A percentile compares a stretch with the other conserved stretches of the same genome.
Conservation (phyloP, 2,888 invertebrate genomes). For the Tribolium freemani region DNA sequence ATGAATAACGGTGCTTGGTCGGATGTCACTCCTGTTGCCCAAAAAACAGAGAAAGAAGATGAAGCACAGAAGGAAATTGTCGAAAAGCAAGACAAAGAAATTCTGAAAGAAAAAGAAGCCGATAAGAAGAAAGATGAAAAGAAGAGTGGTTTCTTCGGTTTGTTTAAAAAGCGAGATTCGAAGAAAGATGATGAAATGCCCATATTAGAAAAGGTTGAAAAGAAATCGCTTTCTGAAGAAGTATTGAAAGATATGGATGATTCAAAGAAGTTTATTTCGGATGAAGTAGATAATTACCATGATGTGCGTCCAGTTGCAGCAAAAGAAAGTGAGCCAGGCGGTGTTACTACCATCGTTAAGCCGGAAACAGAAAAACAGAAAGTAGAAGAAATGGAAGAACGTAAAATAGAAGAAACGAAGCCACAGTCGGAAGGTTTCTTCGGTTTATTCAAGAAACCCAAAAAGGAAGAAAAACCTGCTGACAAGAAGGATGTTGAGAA, state of each 20-base stretch:
- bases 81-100: conserved; percentile 64
- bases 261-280: conserved; percentile 45
- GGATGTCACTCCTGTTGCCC: conserved; percentile 51
- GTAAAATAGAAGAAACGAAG: conserved; percentile 1
- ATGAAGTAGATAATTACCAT: conserved; percentile 52
- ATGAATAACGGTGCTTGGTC: conserved; percentile 59
- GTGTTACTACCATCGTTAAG: not conserved
- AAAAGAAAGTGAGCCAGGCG: not conserved
- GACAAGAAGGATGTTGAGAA: conserved; percentile 16
- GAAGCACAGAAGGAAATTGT: conserved; percentile 58
- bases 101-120: conserved; percentile 60
- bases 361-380: conserved; percentile 15
- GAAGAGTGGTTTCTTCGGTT: conserved; percentile 39
- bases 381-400: not conserved
- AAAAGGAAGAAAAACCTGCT: conserved; percentile 23
- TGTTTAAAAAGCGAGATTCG: conserved; percentile 40
- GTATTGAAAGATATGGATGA: conserved; percentile 39
- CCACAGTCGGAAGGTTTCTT: conserved; percentile 16
- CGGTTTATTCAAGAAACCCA: conserved; percentile 32
- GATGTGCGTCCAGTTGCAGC: conserved; percentile 41
- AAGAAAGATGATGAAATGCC: conserved; percentile 33
- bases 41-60: conserved; percentile 57
- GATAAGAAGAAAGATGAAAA: conserved; percentile 48
- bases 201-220: not conserved
- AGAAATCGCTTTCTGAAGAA: conserved; percentile 35